These are phyloP conservation scores for Cydia splendana DNA, from an alignment of 1,140 invertebrate genomes.

Conservation along the genomic window DNA sequence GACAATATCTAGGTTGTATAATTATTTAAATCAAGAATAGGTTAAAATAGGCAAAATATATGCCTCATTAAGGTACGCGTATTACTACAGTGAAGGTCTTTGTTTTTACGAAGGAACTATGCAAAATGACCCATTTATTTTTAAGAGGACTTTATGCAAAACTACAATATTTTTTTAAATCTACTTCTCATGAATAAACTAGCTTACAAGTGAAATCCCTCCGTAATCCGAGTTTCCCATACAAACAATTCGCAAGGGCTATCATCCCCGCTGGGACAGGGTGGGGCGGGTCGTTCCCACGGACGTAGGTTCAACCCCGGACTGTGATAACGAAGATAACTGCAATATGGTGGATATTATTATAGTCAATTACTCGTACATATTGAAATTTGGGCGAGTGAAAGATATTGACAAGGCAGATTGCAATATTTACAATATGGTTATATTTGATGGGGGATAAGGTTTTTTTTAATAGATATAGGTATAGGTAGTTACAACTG, in stretches of 20 bases:
- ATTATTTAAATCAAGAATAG: no score
- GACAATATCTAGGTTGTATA: no score
- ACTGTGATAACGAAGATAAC: conserved; percentile 23
- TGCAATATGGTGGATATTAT: conserved; percentile 18
- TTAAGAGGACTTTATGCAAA: neutral
- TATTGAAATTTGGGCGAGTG: neutral
- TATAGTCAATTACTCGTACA: neutral
- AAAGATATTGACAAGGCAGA: neutral
- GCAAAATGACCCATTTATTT: neutral
- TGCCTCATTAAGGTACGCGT: no score
- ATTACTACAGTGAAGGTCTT: no score
- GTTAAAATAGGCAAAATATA: no score
- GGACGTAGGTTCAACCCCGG: conserved; percentile 5
- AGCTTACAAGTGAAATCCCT: conserved; percentile 1
- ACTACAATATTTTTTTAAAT: neutral
- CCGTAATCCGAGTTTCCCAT: neutral
- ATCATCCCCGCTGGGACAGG: conserved; percentile 33
- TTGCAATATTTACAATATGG: no score
- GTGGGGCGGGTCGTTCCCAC: conserved; percentile 27
- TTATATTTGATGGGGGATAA: neutral
- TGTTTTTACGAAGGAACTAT: no score
- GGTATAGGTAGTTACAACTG: no score
- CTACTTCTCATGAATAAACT: neutral
- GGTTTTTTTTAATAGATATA: no score
- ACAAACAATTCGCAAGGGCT: conserved; percentile 25